A percentile compares a stretch with the other conserved stretches of the same genome.
phyloP scores from a whole-genome alignment of 2,888 invertebrate species.

The Ceraclea dissimilis region DNA sequence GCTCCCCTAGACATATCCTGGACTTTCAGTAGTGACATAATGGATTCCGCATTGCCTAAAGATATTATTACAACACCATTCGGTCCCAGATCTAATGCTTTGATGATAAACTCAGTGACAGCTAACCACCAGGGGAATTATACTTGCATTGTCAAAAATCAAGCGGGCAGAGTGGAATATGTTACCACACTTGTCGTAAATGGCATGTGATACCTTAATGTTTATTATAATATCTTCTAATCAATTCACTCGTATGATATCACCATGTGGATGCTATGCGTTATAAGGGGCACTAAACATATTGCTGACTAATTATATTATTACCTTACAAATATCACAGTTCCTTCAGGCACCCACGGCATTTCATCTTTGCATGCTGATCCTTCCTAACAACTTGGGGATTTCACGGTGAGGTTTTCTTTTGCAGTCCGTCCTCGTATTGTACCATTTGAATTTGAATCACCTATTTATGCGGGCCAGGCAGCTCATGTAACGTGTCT shows the following conservation, averaged over 20 bases:
- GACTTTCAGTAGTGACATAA: slow-evolving; percentile 61
- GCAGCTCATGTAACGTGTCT: slow-evolving; percentile 61
- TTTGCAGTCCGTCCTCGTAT: slow-evolving; percentile 76
- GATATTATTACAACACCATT: slow-evolving; percentile 49
- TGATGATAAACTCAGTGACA: slow-evolving; percentile 60
- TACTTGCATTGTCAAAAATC: slow-evolving; percentile 57
- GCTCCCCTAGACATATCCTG: slow-evolving; percentile 65
- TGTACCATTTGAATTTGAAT: slow-evolving; percentile 67
- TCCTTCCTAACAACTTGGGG: neutral
- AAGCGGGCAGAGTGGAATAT: slow-evolving; percentile 54
- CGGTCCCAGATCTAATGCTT: slow-evolving; percentile 54
- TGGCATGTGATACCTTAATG: slow-evolving; percentile 43
- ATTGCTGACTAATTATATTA: slow-evolving; percentile 6
- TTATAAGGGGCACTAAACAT: slow-evolving; percentile 5
- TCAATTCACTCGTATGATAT: slow-evolving; percentile 5
- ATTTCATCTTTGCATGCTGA: slow-evolving; percentile 7
- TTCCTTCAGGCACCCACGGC: slow-evolving; percentile 6
- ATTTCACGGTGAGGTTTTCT: slow-evolving; percentile 29
- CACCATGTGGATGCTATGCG: slow-evolving; percentile 5
- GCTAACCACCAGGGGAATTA: slow-evolving; percentile 59
- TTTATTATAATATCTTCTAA: slow-evolving; percentile 17
- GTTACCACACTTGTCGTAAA: slow-evolving; percentile 58
- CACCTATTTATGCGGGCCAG: slow-evolving; percentile 63
- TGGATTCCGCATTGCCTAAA: slow-evolving; percentile 46
- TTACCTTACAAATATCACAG: slow-evolving; percentile 2